Percentiles rank a stretch among this genome's conserved stretches.
phyloP scores from a whole-genome alignment of 1,140 invertebrate genomes.

The fruit fly (Drosophila melanogaster) region Release_6_plus_ISO1_MT NT_033777.3:31351001-31351500 shows the following conservation, averaged over 20 bases:
- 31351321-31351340: conserved; percentile 96
- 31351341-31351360: conserved; percentile 93
- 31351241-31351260: conserved; percentile 84
- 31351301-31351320: conserved; percentile 96
- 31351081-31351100: conserved; percentile 7
- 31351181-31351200: not conserved
- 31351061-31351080: conserved; percentile 27
- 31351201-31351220: not conserved
- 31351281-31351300: conserved; percentile 93
- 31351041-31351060: conserved; percentile 51
- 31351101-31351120: conserved; percentile 50
- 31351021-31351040: conserved; percentile 80
- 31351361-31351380: conserved; percentile 93
- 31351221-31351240: conserved; percentile 42
- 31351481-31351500: conserved; percentile 70
- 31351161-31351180: conserved; percentile 21
- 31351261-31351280: conserved; percentile 92
- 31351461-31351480: conserved; percentile 83
- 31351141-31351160: conserved; percentile 67
- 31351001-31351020: conserved; percentile 83
- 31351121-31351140: conserved; percentile 81
- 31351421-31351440: conserved; percentile 48
- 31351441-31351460: conserved; percentile 84
- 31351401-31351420: not conserved
- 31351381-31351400: not conserved